These are phyloP conservation scores for Datnioides undecimradiatus DNA, from an alignment of 2,113 vertebrate species.

Conservation along the genomic window DNA sequence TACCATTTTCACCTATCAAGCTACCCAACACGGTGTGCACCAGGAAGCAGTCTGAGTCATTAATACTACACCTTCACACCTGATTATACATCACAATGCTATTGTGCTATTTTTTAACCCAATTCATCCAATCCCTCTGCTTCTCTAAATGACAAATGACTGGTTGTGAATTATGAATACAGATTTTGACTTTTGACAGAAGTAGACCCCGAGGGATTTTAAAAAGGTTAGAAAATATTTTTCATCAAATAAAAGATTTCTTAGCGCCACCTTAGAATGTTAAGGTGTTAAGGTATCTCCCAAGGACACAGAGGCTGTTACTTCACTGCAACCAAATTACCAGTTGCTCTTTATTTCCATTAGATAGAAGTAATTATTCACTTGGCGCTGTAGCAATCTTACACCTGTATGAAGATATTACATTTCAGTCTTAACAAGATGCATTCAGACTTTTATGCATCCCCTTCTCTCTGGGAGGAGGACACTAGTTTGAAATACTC, in stretches of 20 bases:
- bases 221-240: not conserved
- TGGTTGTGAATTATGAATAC: not conserved
- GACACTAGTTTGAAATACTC: slow-evolving; percentile 77
- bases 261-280: not conserved
- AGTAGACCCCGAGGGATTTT: not conserved
- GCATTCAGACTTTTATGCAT: slow-evolving; percentile 79
- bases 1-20: too few species aligned
- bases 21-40: not conserved
- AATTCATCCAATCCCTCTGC: not conserved
- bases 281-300: not conserved
- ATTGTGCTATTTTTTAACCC: not conserved
- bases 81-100: not conserved
- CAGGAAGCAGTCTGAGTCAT: not conserved
- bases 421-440: slow-evolving; percentile 76
- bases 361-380: slow-evolving; percentile 62
- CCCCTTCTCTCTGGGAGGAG: slow-evolving; percentile 67
- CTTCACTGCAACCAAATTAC: slow-evolving; percentile 12
- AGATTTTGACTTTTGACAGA: not conserved
- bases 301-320: slow-evolving; percentile 30
- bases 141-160: not conserved
- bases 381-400: slow-evolving; percentile 10
- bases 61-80: not conserved
- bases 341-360: slow-evolving; percentile 40
- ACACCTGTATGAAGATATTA: slow-evolving; percentile 69
- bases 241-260: not conserved